Evolutionary conservation across 2,888 invertebrate genomes (phyloP).

Genomic region (Glyphotaelius pellucidus): DNA sequence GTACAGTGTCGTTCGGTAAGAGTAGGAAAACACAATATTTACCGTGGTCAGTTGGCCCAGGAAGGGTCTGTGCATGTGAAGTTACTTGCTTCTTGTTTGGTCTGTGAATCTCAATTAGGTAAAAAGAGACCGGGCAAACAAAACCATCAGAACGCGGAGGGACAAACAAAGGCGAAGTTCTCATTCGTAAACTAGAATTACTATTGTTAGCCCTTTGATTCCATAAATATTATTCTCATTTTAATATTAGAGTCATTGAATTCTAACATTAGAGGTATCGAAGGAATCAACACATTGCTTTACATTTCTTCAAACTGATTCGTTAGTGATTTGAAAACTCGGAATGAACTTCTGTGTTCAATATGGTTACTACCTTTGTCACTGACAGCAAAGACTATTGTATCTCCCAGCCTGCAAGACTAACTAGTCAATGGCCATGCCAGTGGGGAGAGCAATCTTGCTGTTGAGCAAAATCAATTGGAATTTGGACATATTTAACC

Average conservation of each 20-base stretch:
- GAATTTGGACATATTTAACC: too few species aligned
- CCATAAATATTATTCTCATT: neutral
- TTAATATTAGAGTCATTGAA: neutral
- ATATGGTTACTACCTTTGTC: too few species aligned
- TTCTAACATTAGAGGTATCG: neutral
- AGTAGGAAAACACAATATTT: conserved; percentile 41
- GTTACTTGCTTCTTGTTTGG: conserved; percentile 8
- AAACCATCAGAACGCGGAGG: neutral
- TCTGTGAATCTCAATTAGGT: conserved; percentile 41
- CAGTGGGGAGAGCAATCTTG: too few species aligned
- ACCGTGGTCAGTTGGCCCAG: conserved; percentile 13
- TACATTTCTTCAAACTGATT: too few species aligned
- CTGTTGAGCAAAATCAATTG: too few species aligned
- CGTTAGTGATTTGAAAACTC: too few species aligned
- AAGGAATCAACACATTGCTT: too few species aligned
- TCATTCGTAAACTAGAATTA: neutral
- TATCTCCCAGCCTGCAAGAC: too few species aligned
- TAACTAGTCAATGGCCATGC: too few species aligned
- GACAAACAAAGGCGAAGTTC: neutral
- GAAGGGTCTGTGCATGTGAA: neutral
- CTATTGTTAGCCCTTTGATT: neutral
- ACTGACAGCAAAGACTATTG: too few species aligned
- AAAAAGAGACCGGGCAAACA: neutral
- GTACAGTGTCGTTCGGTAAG: conserved; percentile 44
- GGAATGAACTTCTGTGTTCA: too few species aligned